Evolutionary conservation across 92 coral and sea anemone species (phyloP), one percentile per base, ranked within the genome.

Genomic region (Zoanthus sansibaricus): DNA sequence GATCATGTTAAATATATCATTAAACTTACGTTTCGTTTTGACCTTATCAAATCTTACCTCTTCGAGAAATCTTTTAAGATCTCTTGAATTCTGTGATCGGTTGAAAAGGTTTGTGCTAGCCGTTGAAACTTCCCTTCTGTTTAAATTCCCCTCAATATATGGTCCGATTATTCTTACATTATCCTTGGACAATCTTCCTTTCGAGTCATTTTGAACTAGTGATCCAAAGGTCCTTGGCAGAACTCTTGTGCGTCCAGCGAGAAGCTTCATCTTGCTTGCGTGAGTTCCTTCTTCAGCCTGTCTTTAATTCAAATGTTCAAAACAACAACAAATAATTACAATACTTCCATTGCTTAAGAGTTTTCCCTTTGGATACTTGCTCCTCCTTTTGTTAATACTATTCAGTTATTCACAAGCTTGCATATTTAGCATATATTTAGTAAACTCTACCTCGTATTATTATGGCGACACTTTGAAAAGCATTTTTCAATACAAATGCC

Each of bases 31-130:
- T 4, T 67, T 20, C 6, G 13, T 16, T 30, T 20, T 67, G 49
- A 62, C 71, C 32, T 44, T 20, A 11, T 3, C 4, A 37, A 16
- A 16, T 8, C 89, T 75, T 61, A 97, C 99, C 98, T 97, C 99
- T 82, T 95, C 98, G 20, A 97, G 87, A 86, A 97, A 97, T 80
- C 96, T 87, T 75, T 89, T 93, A 59, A 97, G 79, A 55, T 97
- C 99, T 15, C 82, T 69, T 20, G 89, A 79, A 18, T 71, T 54
- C 21, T 88, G 87, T 48, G 92, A 79, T 67, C 58, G 32, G 6
- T 74, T 78, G 55, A 74, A 90, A 70, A 86, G 72, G 90, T 90
- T 86, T 75, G 66, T 74, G 72, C 56, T 66, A 3, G 92, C 25
- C 20, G 85, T 80, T 21, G 85, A 47, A 80, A 80, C 18, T 20